Evolutionary conservation across 2,797 vertebrate species (phyloP), one percentile per base, ranked within the genome.

Genomic region (Lacerta bilineata): DNA sequence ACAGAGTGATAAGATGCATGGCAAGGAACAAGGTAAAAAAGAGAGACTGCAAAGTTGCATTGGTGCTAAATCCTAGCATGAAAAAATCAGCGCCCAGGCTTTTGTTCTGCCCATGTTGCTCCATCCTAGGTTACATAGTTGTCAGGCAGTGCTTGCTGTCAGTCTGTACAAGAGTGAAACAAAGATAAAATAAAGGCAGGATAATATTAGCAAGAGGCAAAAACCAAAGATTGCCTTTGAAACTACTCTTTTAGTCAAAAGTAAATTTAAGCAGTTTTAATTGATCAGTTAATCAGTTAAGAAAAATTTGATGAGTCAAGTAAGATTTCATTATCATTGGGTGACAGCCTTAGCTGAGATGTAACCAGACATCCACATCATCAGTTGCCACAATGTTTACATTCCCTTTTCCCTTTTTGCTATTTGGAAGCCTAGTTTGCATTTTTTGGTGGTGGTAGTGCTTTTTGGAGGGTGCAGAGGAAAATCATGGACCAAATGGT

Each of bases 1-100:
- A 80, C 7, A 90, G 50, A 0, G 90, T 81, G 29, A 89, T 50
- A 64, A 92, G 84, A 55, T 92, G 89, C 39, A 82, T 82, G 5
- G 84, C 8, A 41, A 91, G 64, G 74, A 93, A 94, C 29, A 88
- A 39, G 5, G 39, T 2, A 1, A 93, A 84, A 5, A 93, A 86
- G 20, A 41, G 80, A 5, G 69, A 76, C 17, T 80, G 41, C 27
- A 77, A 23, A 55, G 10, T 55, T 68, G 43, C 33, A 41, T 36
- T 77, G 43, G 5, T 69, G 61, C 1, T 41, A 33, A 88, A 88
- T 68, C 80, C 87, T 61, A 88, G n/a, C 15, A 88, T 68, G 4
- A 88, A 13, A 83, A 88, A 88, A 15, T 43, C 80, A 43, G 29
- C 20, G 8, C 69, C 80, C 8, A 23, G 66, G 43, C 80, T 88